These are phyloP conservation scores for Schizotus pectinicornis DNA, from an alignment of 2,888 invertebrate genomes.

Conservation along the genomic window DNA sequence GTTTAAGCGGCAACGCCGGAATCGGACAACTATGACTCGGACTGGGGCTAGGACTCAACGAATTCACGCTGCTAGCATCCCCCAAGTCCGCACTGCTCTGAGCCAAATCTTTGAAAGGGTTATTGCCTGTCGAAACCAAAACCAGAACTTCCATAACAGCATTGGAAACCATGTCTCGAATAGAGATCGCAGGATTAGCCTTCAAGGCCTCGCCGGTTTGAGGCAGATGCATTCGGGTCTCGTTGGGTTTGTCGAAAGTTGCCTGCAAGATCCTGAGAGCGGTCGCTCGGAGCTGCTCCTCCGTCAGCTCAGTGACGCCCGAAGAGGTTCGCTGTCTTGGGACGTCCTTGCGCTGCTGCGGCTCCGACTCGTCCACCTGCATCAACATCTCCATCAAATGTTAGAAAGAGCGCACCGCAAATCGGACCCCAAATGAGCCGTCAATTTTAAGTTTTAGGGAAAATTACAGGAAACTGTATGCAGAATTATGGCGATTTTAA, in stretches of 20 bases:
- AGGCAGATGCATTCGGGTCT: conserved; percentile 59
- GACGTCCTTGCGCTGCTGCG: conserved; percentile 57
- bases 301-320: conserved; percentile 65
- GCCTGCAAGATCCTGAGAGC: conserved; percentile 75
- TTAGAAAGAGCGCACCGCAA: neutral
- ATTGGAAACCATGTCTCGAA: conserved; percentile 67
- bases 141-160: conserved; percentile 69
- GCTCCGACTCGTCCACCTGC: conserved; percentile 64
- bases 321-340: conserved; percentile 52
- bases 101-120: conserved; percentile 51
- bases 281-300: conserved; percentile 69
- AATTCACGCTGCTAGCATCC: conserved; percentile 55
- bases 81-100: conserved; percentile 48
- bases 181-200: conserved; percentile 62
- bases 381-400: conserved; percentile 1
- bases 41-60: conserved; percentile 55
- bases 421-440: neutral
- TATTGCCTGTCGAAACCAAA: conserved; percentile 51
- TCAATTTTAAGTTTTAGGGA: neutral
- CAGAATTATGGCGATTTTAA: too few species aligned
- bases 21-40: conserved; percentile 49
- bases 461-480: too few species aligned
- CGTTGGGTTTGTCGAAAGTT: conserved; percentile 66
- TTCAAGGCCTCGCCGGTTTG: conserved; percentile 56
- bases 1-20: conserved; percentile 47